phyloP scores from a whole-genome alignment of 2,113 vertebrate genomes.

The Calidris pygmaea region DNA sequence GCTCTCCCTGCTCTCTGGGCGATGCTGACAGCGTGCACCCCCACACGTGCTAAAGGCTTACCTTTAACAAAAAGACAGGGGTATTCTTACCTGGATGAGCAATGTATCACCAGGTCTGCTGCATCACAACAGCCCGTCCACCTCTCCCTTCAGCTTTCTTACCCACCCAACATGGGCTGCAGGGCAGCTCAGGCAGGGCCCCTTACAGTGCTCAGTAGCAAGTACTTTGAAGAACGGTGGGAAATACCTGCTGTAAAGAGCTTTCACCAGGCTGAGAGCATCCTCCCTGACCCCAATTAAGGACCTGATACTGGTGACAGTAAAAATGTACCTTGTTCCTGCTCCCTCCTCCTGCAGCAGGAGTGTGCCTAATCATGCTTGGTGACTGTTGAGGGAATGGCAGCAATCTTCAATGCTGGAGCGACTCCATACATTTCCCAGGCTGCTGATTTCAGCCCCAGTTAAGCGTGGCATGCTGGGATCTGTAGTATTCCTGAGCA shows the following conservation, averaged over 20 bases:
- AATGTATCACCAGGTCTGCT: background rate
- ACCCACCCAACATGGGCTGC: background rate
- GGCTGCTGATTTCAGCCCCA: background rate
- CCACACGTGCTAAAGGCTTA: background rate
- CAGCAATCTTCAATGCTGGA: background rate
- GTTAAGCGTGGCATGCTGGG: background rate
- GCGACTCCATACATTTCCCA: background rate
- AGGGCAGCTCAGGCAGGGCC: background rate
- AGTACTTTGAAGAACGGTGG: background rate
- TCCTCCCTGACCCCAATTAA: background rate
- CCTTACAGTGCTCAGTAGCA: background rate
- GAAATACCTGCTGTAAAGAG: background rate
- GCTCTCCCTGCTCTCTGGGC: accelerated
- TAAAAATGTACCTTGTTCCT: background rate
- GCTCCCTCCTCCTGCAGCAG: background rate
- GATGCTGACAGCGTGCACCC: background rate
- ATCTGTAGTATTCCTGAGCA: background rate
- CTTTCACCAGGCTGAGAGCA: background rate
- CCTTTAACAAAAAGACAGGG: background rate
- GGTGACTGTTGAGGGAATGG: background rate
- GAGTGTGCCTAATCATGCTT: background rate
- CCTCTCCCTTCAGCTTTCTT: background rate
- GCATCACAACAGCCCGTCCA: background rate
- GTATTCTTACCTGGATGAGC: background rate
- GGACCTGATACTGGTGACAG: background rate